Base-by-base conservation (phyloP, 2,888 invertebrate species). In the Mythimna ferrago region DNA sequence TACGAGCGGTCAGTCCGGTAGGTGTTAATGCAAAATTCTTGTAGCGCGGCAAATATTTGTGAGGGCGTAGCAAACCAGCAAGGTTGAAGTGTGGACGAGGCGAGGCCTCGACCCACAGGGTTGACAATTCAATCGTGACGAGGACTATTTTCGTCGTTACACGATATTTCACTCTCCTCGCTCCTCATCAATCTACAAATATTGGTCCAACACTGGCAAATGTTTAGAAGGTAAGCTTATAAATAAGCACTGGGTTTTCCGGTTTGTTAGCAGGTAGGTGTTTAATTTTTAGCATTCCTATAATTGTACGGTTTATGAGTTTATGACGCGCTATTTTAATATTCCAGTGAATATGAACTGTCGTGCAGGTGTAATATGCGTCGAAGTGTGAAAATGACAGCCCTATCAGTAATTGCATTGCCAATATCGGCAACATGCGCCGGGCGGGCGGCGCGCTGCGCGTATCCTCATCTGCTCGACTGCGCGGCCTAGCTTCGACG, bases 1-100 rank as follows among this genome's bases (percentile, higher is more conserved):
- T 77, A 81, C 80, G 78, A 87, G 87, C 84, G 85, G 88, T 84
- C 88, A 86, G 85, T 83, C 87, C 87, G 81, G 91, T 91, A 88
- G 89, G 90, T 89, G 92, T 90, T 94, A 94, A 94, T 94, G 94
- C 92, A 89, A 93, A 93, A 93, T 87, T 89, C 93, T 87, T 94
- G 94, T 94, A 89, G 82, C 87, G 86, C 87, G 80, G 87, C 89
- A 90, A 92, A 93, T 93, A 93, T 94, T 92, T 91, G 92, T 88
- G 91, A 90, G 92, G 91, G 91, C 90, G 90, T 90, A 82, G 81
- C 75, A 81, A 78, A 69, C 64, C 71, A 80, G 78, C 80, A 80
- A 87, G 88, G 84, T 74, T 83, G 86, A 83, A 80, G 83, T 76
- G 79, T 72, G 76, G 62, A 74, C 70, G 77, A 60, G 76, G 82